Percentiles rank a stretch among this genome's conserved stretches.
phyloP scores from a whole-genome alignment of 2,113 vertebrate species.

The Heteronetta atricapilla region DNA sequence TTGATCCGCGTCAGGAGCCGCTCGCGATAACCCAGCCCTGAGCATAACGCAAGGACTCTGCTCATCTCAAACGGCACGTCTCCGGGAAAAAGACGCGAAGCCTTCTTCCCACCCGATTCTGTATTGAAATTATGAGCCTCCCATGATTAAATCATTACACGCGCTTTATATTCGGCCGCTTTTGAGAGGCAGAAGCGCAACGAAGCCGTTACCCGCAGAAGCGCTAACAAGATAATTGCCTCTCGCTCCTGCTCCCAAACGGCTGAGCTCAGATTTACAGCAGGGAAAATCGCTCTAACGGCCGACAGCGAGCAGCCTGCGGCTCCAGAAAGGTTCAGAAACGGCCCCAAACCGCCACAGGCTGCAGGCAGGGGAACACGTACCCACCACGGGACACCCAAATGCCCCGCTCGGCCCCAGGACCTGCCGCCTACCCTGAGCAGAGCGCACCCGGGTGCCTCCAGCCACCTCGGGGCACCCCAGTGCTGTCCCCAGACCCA shows the following conservation, averaged over 20 bases:
- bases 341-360: fast-evolving
- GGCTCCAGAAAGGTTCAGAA: not conserved
- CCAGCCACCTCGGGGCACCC: not conserved
- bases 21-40: not conserved
- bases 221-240: not conserved
- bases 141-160: not conserved
- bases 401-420: no score
- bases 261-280: not conserved
- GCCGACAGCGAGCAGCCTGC: fast-evolving
- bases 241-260: not conserved
- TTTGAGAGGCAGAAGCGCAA: not conserved
- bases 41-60: not conserved
- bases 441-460: fast-evolving
- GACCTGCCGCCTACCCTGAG: not conserved
- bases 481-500: fast-evolving
- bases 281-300: not conserved
- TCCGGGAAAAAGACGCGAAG: not conserved
- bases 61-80: not conserved
- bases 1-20: not conserved
- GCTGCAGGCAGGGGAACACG: fast-evolving
- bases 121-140: not conserved
- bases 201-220: not conserved
- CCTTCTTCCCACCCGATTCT: not conserved
- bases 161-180: not conserved
- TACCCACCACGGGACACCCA: not conserved